These are phyloP conservation scores for Peucedramus taeniatus DNA, from an alignment of 2,113 vertebrate species.

Conservation along the genomic window DNA sequence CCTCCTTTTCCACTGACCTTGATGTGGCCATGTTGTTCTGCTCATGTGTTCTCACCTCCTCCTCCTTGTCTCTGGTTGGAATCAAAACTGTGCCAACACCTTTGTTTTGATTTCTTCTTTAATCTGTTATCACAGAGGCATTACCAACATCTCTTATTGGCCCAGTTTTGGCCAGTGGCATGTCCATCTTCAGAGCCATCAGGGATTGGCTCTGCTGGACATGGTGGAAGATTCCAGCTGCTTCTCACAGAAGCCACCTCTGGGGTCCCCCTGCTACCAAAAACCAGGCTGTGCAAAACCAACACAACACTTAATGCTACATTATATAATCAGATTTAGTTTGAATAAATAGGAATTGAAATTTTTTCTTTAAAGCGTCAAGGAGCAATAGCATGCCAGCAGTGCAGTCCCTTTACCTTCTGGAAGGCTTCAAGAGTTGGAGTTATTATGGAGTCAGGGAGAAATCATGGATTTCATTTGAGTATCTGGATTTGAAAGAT, in stretches of 20 bases:
- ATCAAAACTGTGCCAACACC: not conserved
- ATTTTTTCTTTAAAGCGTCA: not conserved
- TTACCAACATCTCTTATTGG: not conserved
- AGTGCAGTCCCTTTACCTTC: rapidly evolving
- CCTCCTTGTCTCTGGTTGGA: not conserved
- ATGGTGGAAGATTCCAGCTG: not conserved
- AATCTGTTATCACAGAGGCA: rapidly evolving
- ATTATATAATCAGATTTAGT: not conserved
- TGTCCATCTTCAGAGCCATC: not conserved
- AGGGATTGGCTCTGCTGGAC: not conserved
- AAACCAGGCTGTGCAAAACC: not conserved
- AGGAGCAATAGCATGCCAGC: not conserved
- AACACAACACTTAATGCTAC: not conserved
- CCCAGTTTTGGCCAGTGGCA: too few species aligned
- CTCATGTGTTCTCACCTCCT: not conserved
- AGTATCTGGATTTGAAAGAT: not conserved
- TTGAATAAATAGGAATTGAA: not conserved
- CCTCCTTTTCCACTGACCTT: not conserved
- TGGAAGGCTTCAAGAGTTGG: not conserved
- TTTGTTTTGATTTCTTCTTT: not conserved
- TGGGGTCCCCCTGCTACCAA: rapidly evolving
- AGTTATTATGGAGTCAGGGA: not conserved
- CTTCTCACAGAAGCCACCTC: not conserved
- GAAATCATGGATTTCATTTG: not conserved
- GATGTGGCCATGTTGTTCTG: not conserved